These are phyloP conservation scores for Lutraria rhynchaena DNA, from an alignment of 1,140 invertebrate species.

Conservation along the genomic window DNA sequence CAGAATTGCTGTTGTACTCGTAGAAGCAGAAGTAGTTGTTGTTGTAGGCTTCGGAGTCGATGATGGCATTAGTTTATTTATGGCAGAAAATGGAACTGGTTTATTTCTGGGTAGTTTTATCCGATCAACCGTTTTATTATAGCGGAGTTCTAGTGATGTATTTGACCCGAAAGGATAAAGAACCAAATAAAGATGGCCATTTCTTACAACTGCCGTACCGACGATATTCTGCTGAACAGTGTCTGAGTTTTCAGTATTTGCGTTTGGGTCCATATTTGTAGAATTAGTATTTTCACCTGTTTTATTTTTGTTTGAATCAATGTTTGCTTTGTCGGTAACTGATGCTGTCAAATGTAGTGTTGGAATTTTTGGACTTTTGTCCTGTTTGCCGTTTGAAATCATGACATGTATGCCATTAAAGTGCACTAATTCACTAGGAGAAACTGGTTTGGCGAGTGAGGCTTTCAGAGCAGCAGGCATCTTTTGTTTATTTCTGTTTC, in stretches of 20 bases:
- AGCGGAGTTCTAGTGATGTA: slow-evolving; percentile 16
- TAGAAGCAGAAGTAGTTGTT: background rate
- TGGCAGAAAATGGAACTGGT: background rate
- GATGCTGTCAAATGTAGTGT: slow-evolving; percentile 32
- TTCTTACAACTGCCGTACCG: slow-evolving; percentile 35
- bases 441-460: background rate
- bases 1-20: background rate
- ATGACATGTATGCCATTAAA: slow-evolving; percentile 37
- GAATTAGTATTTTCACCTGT: no score
- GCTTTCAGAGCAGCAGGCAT: background rate
- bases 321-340: background rate
- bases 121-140: slow-evolving; percentile 4
- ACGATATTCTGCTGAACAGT: slow-evolving; percentile 9
- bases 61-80: background rate
- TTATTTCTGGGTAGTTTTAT: slow-evolving; percentile 23
- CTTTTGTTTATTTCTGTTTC: background rate
- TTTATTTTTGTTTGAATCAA: background rate
- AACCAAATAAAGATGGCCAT: slow-evolving; percentile 38
- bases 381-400: slow-evolving; percentile 33
- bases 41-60: background rate
- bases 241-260: no score
- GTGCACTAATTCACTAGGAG: slow-evolving; percentile 15
- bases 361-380: slow-evolving; percentile 6
- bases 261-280: no score
- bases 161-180: slow-evolving; percentile 38